Percentiles rank a stretch among this genome's conserved stretches.
Evolutionary conservation across 1,140 invertebrate genomes (phyloP).

Genomic region (Drosophila quadrilineata): DNA sequence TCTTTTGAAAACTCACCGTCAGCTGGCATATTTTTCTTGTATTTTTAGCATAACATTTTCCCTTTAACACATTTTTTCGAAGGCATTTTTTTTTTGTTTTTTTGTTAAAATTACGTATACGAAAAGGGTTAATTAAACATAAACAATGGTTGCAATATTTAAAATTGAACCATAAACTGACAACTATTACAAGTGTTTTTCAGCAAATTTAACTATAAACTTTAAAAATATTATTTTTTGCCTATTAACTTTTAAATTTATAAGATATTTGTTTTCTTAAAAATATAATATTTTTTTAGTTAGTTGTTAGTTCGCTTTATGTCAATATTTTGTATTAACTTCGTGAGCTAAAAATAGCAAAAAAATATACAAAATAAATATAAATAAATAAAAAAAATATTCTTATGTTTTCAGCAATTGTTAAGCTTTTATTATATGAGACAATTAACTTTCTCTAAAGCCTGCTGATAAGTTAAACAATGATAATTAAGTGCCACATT

Average conservation of each 20-base stretch:
- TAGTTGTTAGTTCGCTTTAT: not conserved
- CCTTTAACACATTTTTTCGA: no score
- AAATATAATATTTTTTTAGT: not conserved
- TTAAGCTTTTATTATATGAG: not conserved
- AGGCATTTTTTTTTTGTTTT: not conserved
- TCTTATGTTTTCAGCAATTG: constrained; percentile 4
- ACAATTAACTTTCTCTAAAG: no score
- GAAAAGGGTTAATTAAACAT: constrained; percentile 47
- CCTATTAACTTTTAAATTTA: not conserved
- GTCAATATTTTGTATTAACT: no score
- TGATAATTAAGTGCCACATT: constrained; percentile 14
- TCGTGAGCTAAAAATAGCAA: no score
- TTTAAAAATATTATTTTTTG: no score
- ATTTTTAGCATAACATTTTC: constrained; percentile 34
- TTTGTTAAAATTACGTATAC: not conserved
- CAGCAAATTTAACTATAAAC: no score
- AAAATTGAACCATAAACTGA: no score
- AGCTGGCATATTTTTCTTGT: constrained; percentile 8
- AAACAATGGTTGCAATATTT: constrained; percentile 29
- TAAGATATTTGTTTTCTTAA: not conserved
- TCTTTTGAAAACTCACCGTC: not conserved
- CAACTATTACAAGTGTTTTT: no score
- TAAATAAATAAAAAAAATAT: not conserved
- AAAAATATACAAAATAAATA: no score
- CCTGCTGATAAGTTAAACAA: no score